Conservation (phyloP, 2,797 vertebrate species). For the Psittacula echo region DNA sequence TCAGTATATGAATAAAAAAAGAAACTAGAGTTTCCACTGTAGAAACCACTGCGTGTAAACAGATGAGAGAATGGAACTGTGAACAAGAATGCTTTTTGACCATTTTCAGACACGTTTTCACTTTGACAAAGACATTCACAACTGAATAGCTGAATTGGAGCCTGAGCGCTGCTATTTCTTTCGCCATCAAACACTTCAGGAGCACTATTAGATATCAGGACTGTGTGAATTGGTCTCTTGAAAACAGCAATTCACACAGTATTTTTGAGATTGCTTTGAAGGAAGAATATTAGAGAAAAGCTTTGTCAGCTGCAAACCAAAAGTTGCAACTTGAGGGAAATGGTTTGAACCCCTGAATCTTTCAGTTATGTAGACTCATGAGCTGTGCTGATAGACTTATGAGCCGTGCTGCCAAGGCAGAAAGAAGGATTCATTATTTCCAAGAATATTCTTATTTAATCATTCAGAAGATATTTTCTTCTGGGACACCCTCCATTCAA, state of each 20-base stretch:
- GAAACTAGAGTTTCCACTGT: neutral
- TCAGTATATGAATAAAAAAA: neutral
- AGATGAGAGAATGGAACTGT: neutral
- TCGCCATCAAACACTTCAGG: neutral
- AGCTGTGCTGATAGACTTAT: neutral
- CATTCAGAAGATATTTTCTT: neutral
- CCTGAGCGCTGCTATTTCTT: neutral
- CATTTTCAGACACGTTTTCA: neutral
- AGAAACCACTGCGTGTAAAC: neutral
- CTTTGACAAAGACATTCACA: neutral
- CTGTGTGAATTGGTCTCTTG: neutral
- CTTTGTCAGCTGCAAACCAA: neutral
- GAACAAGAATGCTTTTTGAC: neutral
- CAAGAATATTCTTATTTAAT: neutral
- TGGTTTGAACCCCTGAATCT: neutral
- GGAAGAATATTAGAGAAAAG: slow-evolving; percentile 39
- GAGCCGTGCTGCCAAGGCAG: neutral
- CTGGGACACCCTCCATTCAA: neutral
- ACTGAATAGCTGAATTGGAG: neutral
- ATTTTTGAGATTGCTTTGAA: neutral
- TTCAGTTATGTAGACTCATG: neutral
- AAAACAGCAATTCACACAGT: neutral
- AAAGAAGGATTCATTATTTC: slow-evolving; percentile 15
- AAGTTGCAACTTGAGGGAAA: neutral
- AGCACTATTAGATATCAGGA: neutral